Percentiles rank a stretch among this genome's conserved stretches.
phyloP scores from a whole-genome alignment of 2,113 vertebrate species.

The Thomomys bottae region DNA sequence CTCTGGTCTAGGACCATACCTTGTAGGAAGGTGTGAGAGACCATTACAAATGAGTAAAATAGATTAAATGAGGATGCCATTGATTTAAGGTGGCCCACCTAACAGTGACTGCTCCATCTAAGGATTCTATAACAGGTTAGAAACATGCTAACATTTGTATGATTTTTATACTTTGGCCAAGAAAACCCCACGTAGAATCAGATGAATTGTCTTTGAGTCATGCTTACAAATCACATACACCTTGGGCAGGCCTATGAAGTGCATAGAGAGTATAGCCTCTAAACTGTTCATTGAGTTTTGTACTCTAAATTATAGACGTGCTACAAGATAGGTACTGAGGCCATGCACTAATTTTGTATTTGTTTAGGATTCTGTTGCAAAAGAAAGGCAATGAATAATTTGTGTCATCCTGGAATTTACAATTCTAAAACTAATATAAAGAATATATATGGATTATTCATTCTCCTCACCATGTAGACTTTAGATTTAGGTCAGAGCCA shows the following conservation, averaged over 20 bases:
- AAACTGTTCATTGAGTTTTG: constrained; percentile 46
- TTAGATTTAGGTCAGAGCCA: constrained; percentile 37
- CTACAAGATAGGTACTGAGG: constrained; percentile 57
- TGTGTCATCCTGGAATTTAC: constrained; percentile 53
- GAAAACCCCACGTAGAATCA: constrained; percentile 67
- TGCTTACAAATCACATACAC: constrained; percentile 67
- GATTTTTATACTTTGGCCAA: constrained; percentile 69
- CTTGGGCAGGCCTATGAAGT: constrained; percentile 53
- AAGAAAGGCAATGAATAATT: constrained; percentile 70
- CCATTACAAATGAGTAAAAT: constrained; percentile 73
- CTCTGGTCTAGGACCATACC: constrained; percentile 86
- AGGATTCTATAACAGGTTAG: constrained; percentile 66
- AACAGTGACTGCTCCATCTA: constrained; percentile 65
- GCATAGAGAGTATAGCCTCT: constrained; percentile 42
- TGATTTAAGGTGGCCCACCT: constrained; percentile 77
- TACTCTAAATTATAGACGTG: constrained; percentile 55
- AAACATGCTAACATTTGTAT: constrained; percentile 78
- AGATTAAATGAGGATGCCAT: constrained; percentile 81
- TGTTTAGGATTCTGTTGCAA: constrained; percentile 73
- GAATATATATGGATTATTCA: constrained; percentile 67
- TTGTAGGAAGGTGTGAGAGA: constrained; percentile 83
- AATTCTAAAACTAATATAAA: constrained; percentile 55
- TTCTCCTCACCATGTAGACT: neutral
- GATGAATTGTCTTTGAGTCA: constrained; percentile 59
- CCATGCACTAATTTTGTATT: constrained; percentile 68